Conservation (phyloP, 2,113 vertebrate genomes). For the Emydura subglobosa region DNA sequence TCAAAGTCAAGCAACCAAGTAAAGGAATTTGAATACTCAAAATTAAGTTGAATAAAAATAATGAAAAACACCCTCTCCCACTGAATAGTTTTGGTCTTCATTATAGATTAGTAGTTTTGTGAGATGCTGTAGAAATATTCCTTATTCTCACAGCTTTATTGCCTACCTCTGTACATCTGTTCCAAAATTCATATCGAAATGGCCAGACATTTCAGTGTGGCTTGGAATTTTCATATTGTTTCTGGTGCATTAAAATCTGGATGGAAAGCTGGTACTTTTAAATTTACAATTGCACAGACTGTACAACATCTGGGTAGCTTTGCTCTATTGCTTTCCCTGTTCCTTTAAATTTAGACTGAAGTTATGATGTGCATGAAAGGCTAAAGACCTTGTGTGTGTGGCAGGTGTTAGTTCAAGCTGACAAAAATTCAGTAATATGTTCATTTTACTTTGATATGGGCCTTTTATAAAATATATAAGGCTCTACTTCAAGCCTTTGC, state of each 20-base stretch:
- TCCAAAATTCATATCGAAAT: slow-evolving; percentile 82
- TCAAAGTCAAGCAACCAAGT: background rate
- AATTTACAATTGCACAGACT: slow-evolving; percentile 87
- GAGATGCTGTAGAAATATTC: slow-evolving; percentile 83
- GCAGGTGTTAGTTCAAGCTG: slow-evolving; percentile 83
- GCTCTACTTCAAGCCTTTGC: slow-evolving; percentile 3
- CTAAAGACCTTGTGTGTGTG: slow-evolving; percentile 78
- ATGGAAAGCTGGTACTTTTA: slow-evolving; percentile 82
- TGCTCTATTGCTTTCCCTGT: slow-evolving; percentile 85
- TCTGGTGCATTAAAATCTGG: slow-evolving; percentile 81
- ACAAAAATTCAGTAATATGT: slow-evolving; percentile 75
- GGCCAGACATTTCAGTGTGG: slow-evolving; percentile 81
- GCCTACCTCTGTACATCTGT: slow-evolving; percentile 84
- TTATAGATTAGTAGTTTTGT: slow-evolving; percentile 79
- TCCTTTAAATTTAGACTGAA: slow-evolving; percentile 89
- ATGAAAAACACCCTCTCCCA: slow-evolving; percentile 64
- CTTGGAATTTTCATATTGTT: slow-evolving; percentile 85
- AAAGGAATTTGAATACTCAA: slow-evolving; percentile 1
- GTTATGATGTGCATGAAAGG: slow-evolving; percentile 90
- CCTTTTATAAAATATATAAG: slow-evolving; percentile 50
- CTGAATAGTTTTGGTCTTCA: slow-evolving; percentile 73
- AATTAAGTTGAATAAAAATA: slow-evolving; percentile 47
- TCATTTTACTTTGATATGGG: slow-evolving; percentile 72
- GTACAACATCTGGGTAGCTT: slow-evolving; percentile 90
- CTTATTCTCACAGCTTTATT: slow-evolving; percentile 85